These are phyloP conservation scores for Callaeas wilsoni DNA, from an alignment of 2,113 vertebrate genomes.

Conservation along the genomic window DNA sequence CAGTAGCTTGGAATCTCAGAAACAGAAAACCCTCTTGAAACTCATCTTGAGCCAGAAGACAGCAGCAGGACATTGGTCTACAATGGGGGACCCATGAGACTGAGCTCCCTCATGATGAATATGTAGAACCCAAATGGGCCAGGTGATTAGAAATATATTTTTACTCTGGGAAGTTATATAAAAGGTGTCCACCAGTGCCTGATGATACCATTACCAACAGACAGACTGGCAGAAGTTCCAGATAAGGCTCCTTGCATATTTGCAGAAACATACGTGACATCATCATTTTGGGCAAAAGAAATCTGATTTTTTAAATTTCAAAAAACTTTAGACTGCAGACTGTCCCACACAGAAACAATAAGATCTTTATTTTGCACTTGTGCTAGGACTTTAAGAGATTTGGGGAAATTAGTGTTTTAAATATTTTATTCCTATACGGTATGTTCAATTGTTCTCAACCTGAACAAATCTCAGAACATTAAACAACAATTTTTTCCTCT, in stretches of 20 bases:
- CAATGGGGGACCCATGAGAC: accelerated
- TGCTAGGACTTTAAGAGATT: background rate
- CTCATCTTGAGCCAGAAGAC: background rate
- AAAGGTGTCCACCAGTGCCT: background rate
- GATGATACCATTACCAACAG: background rate
- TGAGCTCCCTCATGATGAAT: background rate
- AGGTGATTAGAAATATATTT: background rate
- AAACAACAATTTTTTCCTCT: background rate
- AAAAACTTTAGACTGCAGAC: background rate
- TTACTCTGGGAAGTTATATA: background rate
- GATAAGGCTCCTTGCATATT: background rate
- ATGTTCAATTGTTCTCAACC: background rate
- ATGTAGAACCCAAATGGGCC: background rate
- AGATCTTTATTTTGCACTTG: background rate
- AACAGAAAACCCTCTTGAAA: background rate
- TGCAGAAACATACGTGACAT: background rate
- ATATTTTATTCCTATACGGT: background rate
- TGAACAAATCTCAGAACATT: background rate
- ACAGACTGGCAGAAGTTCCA: background rate
- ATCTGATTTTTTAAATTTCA: background rate
- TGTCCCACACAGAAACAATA: background rate
- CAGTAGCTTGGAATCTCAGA: background rate
- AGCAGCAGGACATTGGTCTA: background rate
- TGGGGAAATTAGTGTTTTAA: background rate
- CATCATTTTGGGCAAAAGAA: background rate